These are phyloP conservation scores for Zeuzera pyrina DNA, from an alignment of 2,888 invertebrate genomes.

Conservation along the genomic window DNA sequence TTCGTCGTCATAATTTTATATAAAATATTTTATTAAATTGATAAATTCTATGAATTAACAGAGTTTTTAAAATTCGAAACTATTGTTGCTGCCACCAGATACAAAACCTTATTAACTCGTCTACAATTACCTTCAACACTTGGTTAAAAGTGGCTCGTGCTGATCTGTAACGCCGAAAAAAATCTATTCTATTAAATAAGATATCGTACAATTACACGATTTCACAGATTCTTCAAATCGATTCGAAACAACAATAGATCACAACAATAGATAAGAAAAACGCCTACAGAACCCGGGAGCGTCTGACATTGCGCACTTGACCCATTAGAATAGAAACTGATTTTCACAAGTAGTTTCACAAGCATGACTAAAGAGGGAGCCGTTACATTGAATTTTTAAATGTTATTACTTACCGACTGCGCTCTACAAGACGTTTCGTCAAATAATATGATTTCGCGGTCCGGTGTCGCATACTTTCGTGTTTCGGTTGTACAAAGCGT, in stretches of 20 bases:
- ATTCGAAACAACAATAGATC: constrained; percentile 17
- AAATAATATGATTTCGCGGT: constrained; percentile 46
- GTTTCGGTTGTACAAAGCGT: constrained; percentile 34
- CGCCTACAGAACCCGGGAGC: constrained; percentile 12
- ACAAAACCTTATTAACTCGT: too few relatives aligned
- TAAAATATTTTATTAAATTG: too few relatives aligned
- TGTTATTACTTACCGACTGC: constrained; percentile 23
- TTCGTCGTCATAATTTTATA: too few relatives aligned
- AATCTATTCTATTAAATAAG: too few relatives aligned
- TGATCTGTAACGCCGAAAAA: too few relatives aligned
- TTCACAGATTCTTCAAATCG: constrained; percentile 16
- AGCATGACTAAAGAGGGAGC: constrained; percentile 45
- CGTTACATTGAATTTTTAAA: constrained; percentile 23
- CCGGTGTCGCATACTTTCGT: constrained; percentile 33
- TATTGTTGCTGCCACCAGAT: too few relatives aligned
- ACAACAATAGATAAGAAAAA: constrained; percentile 2
- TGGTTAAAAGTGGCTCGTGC: too few relatives aligned
- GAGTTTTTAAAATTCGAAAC: too few relatives aligned
- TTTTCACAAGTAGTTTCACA: constrained; percentile 26
- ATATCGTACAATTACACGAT: constrained; percentile 10
- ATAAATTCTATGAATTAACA: too few relatives aligned
- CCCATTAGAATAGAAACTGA: constrained; percentile 13
- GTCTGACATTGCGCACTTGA: constrained; percentile 11
- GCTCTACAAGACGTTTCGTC: constrained; percentile 37
- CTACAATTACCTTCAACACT: too few relatives aligned